Percentiles rank a stretch among this genome's conserved stretches.
phyloP scores from a whole-genome alignment of 1,140 invertebrate species.

The Mya arenaria region DNA sequence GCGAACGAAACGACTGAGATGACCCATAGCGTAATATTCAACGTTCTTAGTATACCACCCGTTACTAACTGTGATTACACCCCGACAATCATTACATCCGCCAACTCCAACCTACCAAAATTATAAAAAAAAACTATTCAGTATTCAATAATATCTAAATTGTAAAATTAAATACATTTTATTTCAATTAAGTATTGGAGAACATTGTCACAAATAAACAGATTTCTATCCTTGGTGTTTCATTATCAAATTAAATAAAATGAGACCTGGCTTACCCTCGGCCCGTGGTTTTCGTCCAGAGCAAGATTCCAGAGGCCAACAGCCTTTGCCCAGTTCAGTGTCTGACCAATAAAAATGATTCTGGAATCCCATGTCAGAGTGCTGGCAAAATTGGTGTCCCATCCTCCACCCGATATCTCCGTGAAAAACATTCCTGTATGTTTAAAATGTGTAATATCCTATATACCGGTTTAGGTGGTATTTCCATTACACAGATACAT shows the following conservation, averaged over 20 bases:
- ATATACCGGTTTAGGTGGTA: not conserved
- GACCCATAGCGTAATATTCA: slow-evolving; percentile 65
- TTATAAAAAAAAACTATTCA: too few relatives aligned
- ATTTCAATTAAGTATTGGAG: too few relatives aligned
- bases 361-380: slow-evolving; percentile 52
- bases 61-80: slow-evolving; percentile 57
- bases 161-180: too few relatives aligned
- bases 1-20: slow-evolving; percentile 62
- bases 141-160: too few relatives aligned
- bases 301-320: slow-evolving; percentile 70
- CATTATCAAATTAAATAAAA: too few relatives aligned
- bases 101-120: slow-evolving; percentile 48
- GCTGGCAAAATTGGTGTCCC: slow-evolving; percentile 49
- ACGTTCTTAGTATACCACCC: slow-evolving; percentile 54
- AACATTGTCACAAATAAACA: too few relatives aligned
- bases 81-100: slow-evolving; percentile 63
- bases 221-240: too few relatives aligned
- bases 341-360: slow-evolving; percentile 64
- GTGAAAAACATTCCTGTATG: slow-evolving; percentile 60
- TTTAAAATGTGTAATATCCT: not conserved
- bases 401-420: slow-evolving; percentile 62
- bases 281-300: slow-evolving; percentile 63
- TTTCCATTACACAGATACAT: not conserved
- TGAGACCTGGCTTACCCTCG: slow-evolving; percentile 12
- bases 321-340: slow-evolving; percentile 58